Base-by-base conservation (phyloP, 2,888 invertebrate species). In the Phragmatobia fuliginosa region DNA sequence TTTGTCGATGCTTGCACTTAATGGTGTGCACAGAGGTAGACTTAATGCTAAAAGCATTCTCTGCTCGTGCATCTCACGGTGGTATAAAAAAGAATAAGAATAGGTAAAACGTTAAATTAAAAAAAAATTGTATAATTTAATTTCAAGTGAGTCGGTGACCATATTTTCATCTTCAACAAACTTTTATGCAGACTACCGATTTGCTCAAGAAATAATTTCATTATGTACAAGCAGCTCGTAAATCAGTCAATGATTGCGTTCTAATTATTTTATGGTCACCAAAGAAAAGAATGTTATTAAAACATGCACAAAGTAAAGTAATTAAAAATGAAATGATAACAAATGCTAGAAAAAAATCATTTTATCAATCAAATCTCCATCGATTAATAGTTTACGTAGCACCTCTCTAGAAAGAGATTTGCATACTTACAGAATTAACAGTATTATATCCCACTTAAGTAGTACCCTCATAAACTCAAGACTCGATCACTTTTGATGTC, bases 401-500 rank as follows among this genome's bases (percentile, higher is more conserved):
- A 4, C 4, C 3, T 0, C 38, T 38, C 38, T 25, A 28, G 38
- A 49, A 63, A 45, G n/a, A 49, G 32, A 32, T 63, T 25, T n/a
- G 14, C 32, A 3, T 62, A 18, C 38, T 21, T 36, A 21, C 36
- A 36, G 41, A 31, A 3, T 59, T 59, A n/a, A 60, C 31, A 41
- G 36, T 21, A 45, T 33, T 60, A 38, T 38, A 31, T 31, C 8
- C 10, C 45, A 52, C 31, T 52, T 52, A 67, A 75, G 75, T 74
- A 78, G 85, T 85, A 83, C 76, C 80, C 78, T 75, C 76, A 72
- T 76, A 74, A 74, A 61, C 83, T 77, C 73, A 65, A 52, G 74
- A 67, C 67, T 62, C 60, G 36, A 65, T 62, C 66, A 67, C 62
- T 66, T 68, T 71, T 62, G 68, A 61, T 16, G 67, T 59, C 56